These are phyloP conservation scores for Phoxinus dragarum DNA, from an alignment of 2,797 vertebrate species.

Conservation along the genomic window DNA sequence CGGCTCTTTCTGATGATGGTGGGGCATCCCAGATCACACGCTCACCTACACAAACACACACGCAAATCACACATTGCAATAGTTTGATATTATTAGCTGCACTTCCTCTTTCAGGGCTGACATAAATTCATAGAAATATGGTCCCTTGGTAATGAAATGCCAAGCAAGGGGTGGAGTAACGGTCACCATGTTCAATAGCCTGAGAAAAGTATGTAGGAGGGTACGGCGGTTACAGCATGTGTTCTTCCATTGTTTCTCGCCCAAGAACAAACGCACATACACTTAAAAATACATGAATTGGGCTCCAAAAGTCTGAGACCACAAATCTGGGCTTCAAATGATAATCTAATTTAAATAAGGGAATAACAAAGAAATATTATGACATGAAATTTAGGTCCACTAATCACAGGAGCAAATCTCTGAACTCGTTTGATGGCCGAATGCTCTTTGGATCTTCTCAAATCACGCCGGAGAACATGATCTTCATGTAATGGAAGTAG, in stretches of 20 bases:
- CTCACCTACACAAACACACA: constrained; percentile 41
- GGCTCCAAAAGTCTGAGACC: neutral
- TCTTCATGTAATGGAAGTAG: too few relatives aligned
- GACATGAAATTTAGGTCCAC: neutral
- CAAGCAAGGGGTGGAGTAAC: constrained; percentile 68
- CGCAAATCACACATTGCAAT: constrained; percentile 46
- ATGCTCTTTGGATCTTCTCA: neutral
- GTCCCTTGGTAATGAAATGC: constrained; percentile 60
- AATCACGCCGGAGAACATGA: neutral
- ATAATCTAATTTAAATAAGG: neutral
- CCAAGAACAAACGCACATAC: constrained; percentile 26
- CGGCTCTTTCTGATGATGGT: neutral
- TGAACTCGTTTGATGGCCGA: neutral
- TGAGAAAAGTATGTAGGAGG: constrained; percentile 65
- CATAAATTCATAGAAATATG: constrained; percentile 77
- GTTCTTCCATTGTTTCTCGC: constrained; percentile 11
- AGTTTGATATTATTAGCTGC: constrained; percentile 62
- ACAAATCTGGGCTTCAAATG: neutral
- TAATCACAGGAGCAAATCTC: neutral
- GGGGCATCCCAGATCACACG: constrained; percentile 31
- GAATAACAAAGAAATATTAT: neutral
- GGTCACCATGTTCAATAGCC: constrained; percentile 53
- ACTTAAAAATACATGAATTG: constrained; percentile 19
- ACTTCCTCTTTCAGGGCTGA: constrained; percentile 76
- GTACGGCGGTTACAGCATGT: constrained; percentile 54